Evolutionary conservation across 2,888 invertebrate genomes (phyloP).

Genomic region (Hypomecis atomaria): DNA sequence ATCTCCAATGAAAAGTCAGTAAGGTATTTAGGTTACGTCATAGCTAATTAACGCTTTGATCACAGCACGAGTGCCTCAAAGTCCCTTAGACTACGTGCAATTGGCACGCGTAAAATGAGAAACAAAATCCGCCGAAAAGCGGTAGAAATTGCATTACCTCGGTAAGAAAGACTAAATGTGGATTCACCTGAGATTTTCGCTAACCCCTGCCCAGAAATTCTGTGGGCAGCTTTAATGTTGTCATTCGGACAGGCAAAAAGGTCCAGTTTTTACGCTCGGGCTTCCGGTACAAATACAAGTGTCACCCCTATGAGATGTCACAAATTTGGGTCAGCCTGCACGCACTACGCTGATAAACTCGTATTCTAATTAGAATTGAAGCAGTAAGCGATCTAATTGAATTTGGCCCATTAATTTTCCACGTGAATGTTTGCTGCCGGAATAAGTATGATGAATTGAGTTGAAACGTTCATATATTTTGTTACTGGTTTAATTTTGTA

Average conservation of each 20-base stretch:
- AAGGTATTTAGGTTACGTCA: too few relatives aligned
- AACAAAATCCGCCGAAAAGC: conserved; percentile 13
- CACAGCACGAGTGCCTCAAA: neutral
- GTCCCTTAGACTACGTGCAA: conserved; percentile 5
- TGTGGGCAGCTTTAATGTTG: conserved; percentile 64
- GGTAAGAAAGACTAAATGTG: conserved; percentile 38
- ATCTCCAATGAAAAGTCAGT: too few relatives aligned
- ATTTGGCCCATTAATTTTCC: conserved; percentile 47
- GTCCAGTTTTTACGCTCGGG: conserved; percentile 65
- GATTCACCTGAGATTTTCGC: conserved; percentile 52
- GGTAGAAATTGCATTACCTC: conserved; percentile 42
- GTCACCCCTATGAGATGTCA: conserved; percentile 64
- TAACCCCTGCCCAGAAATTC: conserved; percentile 51
- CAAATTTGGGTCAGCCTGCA: conserved; percentile 62
- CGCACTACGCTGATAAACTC: conserved; percentile 57
- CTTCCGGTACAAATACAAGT: conserved; percentile 70
- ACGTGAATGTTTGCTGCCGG: conserved; percentile 2
- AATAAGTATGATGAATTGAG: neutral
- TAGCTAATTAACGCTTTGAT: neutral
- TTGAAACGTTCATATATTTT: neutral
- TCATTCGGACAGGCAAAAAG: conserved; percentile 69
- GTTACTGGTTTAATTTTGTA: neutral
- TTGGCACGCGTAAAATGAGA: conserved; percentile 21
- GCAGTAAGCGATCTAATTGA: conserved; percentile 45
- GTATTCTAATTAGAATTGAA: conserved; percentile 54